A percentile compares a stretch with the other conserved stretches of the same genome.
These are phyloP conservation scores for Quiscalus mexicanus DNA, from an alignment of 2,113 vertebrate species.

Conservation along the genomic window DNA sequence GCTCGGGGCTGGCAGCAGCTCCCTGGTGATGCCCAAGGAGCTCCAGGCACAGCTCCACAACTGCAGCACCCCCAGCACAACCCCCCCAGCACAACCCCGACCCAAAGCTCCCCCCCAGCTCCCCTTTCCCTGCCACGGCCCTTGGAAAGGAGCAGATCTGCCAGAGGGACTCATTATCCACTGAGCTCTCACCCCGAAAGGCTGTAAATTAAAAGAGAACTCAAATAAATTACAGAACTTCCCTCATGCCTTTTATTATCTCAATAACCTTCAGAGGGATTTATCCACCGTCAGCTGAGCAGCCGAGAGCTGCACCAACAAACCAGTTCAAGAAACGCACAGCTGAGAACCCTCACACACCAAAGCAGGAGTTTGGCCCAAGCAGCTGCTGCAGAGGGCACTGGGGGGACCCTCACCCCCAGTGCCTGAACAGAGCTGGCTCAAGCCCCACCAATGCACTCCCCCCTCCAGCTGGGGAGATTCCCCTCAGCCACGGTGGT, in stretches of 20 bases:
- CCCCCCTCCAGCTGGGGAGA: not conserved
- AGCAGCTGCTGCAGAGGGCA: not conserved
- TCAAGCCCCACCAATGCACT: not conserved
- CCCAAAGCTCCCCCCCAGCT: not conserved
- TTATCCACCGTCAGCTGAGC: constrained; percentile 45
- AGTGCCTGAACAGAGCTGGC: not conserved
- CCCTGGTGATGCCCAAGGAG: not conserved
- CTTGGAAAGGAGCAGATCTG: not conserved
- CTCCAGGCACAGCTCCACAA: not conserved
- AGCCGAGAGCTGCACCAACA: constrained; percentile 46
- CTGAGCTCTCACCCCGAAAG: not conserved
- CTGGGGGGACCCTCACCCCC: not conserved
- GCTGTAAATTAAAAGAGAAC: constrained; percentile 41
- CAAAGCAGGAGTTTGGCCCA: not conserved
- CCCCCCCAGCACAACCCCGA: fast-evolving
- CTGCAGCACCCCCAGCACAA: not conserved
- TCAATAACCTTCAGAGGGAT: constrained; percentile 66
- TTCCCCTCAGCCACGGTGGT: fast-evolving
- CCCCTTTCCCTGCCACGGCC: not conserved
- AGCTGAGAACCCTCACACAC: not conserved
- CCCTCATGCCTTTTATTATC: constrained; percentile 56
- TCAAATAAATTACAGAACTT: constrained; percentile 45
- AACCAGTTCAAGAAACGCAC: constrained; percentile 40
- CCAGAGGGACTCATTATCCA: not conserved
- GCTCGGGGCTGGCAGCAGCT: fast-evolving